A percentile compares a stretch with the other conserved stretches of the same genome.
Evolutionary conservation across 1,140 invertebrate genomes (phyloP).

Genomic region (Goniozus legneri): DNA sequence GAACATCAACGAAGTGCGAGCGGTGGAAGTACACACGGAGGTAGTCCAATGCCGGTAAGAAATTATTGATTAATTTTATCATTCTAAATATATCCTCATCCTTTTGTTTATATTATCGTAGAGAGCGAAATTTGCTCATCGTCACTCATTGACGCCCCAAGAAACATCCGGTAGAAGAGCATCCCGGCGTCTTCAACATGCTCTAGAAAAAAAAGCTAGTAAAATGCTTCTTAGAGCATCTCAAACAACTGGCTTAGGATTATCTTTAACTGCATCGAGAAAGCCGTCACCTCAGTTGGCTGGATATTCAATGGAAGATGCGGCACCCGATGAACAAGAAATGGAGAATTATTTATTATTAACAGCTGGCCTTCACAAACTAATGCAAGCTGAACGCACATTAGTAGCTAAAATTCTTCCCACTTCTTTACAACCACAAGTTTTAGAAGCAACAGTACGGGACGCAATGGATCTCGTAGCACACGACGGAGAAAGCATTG

Average conservation of each 20-base stretch:
- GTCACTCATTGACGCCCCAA: constrained; percentile 43
- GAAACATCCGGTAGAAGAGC: constrained; percentile 50
- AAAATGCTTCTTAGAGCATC: constrained; percentile 82
- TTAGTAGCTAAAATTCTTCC: constrained; percentile 83
- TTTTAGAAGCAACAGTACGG: constrained; percentile 81
- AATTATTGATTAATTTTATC: constrained; percentile 3
- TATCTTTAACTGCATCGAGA: constrained; percentile 43
- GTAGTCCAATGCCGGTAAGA: constrained; percentile 52
- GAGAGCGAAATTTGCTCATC: constrained; percentile 56
- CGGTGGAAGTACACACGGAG: constrained; percentile 60
- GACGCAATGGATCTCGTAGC: constrained; percentile 83
- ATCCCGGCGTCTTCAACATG: constrained; percentile 55
- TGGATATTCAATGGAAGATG: constrained; percentile 37
- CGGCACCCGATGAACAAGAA: constrained; percentile 71
- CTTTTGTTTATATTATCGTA: no score
- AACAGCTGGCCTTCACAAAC: constrained; percentile 79
- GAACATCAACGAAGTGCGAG: constrained; percentile 79
- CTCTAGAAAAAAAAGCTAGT: constrained; percentile 81
- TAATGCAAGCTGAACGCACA: constrained; percentile 84
- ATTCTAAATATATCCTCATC: constrained; percentile 11
- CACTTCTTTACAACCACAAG: constrained; percentile 71
- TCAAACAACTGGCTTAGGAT: constrained; percentile 59
- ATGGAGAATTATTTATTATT: constrained; percentile 84
- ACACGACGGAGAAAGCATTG: constrained; percentile 81
- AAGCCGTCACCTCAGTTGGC: constrained; percentile 40